Base-by-base conservation (phyloP, 1,140 invertebrate species). In the Spodoptera litura region DNA sequence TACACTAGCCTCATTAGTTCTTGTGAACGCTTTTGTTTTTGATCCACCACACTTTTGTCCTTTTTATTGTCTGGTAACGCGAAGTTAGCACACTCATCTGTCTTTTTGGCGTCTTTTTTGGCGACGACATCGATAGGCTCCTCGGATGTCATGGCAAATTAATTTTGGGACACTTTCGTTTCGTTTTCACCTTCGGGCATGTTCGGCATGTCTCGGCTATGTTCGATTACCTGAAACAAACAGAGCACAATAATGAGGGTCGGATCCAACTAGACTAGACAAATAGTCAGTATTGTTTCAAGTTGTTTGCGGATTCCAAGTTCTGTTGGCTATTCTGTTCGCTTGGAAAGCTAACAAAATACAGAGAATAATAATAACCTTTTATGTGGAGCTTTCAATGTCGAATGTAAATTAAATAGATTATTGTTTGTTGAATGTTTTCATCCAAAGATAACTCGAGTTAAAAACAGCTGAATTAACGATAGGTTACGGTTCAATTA, bases 1-100 rank as follows among this genome's bases (percentile, higher is more conserved):
- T 95, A 95, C 1, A 95, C 93, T 44, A 95, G 81, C 62, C 92
- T 88, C 89, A 95, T 94, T n/a, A 95, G 88, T 78, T 95, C 94
- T 49, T 93, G 89, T n/a, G 94, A 91, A 13, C 86, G 81, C 85
- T 86, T 82, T 76, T 83, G 81, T 87, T 88, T 90, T 38, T 86
- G 78, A 71, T 90, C 85, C 31, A 89, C 85, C 12, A 81, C 81
- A 27, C 86, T 78, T 81, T 89, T 92, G 25, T 80, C 86, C 52
- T 88, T 88, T 49, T 81, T 83, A 61, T 82, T 86, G 44, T 88
- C 86, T 44, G 83, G 81, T 61, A 84, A 87, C 31, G 88, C 78
- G 51, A 88, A 89, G 15, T 89, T 91, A 0, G 86, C 64, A 58
- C 81, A 80, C 55, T 85, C 84, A 55, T 89, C 85, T 58, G 87